Evolutionary conservation across 2,797 vertebrate species (phyloP), one percentile per base, ranked within the genome.

Genomic region (Molossus alvarezi): DNA sequence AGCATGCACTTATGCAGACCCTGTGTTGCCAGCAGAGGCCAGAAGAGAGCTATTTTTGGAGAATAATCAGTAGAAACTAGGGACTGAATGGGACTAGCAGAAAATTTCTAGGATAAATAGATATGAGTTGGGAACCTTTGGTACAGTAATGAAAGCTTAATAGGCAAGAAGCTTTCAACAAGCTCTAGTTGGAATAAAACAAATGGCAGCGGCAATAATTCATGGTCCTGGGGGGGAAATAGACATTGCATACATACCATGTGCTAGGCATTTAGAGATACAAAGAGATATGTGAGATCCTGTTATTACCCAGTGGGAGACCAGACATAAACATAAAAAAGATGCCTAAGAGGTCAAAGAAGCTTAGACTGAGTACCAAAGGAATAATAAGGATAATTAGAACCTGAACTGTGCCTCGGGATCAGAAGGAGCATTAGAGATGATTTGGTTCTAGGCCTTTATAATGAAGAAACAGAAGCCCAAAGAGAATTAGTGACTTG

Each of bases 1-100:
- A 33, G 1, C 48, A 4, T 14, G 7, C 53, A 73, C 20, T 69
- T 75, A 62, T 82, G 27, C 64, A 55, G 69, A n/a, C 29, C 45
- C 58, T 55, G 15, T 88, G 79, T 55, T 65, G 1, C 97, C 98
- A 98, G 97, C 95, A 98, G 98, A 98, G 98, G 98, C 65, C 98
- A 97, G 96, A 84, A 98, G 94, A 97, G 97, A 97, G 62, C 97
- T 97, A 80, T 45, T 95, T 95, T 96, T 95, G 41, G 81, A 91
- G 27, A 94, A 67, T 55, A 75, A 62, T 80, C n/a, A 29, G 0
- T 95, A 72, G 57, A 79, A 87, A 45, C 20, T 71, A 76, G 17
- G 25, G 14, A 15, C 88, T 81, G 17, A 73, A 53, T 33, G 79
- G 53, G 6, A 62, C 29, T 71, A 85, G 58, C 57, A 53, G 67